These are phyloP conservation scores for Alosa alosa DNA, from an alignment of 2,113 vertebrate species.

Conservation along the genomic window DNA sequence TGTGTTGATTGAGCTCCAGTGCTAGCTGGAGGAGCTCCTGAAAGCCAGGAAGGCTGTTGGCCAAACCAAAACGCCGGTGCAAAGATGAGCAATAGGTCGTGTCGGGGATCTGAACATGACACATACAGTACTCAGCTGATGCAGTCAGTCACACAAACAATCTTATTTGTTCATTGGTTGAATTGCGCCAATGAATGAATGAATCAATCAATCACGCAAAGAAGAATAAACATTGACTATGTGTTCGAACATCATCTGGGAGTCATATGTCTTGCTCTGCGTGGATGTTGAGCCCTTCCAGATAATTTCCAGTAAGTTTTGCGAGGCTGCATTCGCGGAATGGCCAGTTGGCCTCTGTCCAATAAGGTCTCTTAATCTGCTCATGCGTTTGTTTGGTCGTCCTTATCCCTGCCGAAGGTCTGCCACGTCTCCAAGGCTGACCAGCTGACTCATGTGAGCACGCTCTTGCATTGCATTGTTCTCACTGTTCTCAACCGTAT, in stretches of 20 bases:
- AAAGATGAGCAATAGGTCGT: not conserved
- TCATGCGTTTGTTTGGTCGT: conserved; percentile 33
- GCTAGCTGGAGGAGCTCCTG: not conserved
- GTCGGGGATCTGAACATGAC: not conserved
- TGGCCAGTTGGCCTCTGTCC: conserved; percentile 20
- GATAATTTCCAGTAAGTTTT: conserved; percentile 25
- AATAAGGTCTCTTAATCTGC: conserved; percentile 35
- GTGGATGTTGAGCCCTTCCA: not conserved
- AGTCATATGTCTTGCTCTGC: conserved; percentile 18
- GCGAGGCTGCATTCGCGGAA: conserved; percentile 24
- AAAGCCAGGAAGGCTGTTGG: not conserved
- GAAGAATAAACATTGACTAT: not conserved
- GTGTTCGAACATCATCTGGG: not conserved
- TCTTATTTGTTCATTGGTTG: not conserved
- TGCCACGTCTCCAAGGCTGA: not conserved
- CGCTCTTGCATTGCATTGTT: too few species aligned
- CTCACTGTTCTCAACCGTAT: not conserved
- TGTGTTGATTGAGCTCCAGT: not conserved
- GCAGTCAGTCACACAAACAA: too few species aligned
- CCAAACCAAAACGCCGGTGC: not conserved
- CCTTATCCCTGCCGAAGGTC: conserved; percentile 1
- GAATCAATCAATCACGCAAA: not conserved
- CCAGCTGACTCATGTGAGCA: not conserved
- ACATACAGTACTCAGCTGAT: too few species aligned
- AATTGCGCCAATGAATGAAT: not conserved